Percentiles rank a stretch among this genome's conserved stretches.
These are phyloP conservation scores for Torymus tubicola DNA, from an alignment of 2,888 invertebrate genomes.

Conservation along the genomic window DNA sequence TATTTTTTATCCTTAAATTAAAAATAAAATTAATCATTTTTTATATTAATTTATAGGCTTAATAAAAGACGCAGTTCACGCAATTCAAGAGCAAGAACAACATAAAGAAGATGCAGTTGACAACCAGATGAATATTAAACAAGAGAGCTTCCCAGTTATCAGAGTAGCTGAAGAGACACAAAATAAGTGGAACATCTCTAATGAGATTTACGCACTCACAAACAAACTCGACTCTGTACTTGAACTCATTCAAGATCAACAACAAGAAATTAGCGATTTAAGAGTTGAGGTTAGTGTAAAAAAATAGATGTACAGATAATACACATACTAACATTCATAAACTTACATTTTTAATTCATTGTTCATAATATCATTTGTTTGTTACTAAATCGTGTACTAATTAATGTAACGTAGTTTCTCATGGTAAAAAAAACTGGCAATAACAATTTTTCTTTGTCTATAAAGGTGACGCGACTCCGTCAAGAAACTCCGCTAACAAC, in stretches of 20 bases:
- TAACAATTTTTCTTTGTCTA: background rate
- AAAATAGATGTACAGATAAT: too few species aligned
- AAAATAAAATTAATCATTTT: conserved; percentile 2
- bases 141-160: conserved; percentile 47
- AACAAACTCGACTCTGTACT: conserved; percentile 70
- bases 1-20: conserved; percentile 50
- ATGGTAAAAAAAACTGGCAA: too few species aligned
- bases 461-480: conserved; percentile 58
- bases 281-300: conserved; percentile 64
- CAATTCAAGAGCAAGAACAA: conserved; percentile 61
- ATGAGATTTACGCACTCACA: conserved; percentile 64
- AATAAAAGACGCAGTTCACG: conserved; percentile 65
- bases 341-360: too few species aligned
- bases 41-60: conserved; percentile 61
- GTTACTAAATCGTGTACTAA: too few species aligned
- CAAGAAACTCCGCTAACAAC: conserved; percentile 66
- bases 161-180: conserved; percentile 54
- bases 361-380: too few species aligned
- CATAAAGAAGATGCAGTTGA: conserved; percentile 61
- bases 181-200: conserved; percentile 62
- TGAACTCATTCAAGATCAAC: conserved; percentile 70
- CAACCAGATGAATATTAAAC: conserved; percentile 58
- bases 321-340: too few species aligned
- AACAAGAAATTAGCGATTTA: conserved; percentile 69
- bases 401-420: too few species aligned